Evolutionary conservation across 2,113 vertebrate genomes (phyloP).

Genomic region (Ia io): DNA sequence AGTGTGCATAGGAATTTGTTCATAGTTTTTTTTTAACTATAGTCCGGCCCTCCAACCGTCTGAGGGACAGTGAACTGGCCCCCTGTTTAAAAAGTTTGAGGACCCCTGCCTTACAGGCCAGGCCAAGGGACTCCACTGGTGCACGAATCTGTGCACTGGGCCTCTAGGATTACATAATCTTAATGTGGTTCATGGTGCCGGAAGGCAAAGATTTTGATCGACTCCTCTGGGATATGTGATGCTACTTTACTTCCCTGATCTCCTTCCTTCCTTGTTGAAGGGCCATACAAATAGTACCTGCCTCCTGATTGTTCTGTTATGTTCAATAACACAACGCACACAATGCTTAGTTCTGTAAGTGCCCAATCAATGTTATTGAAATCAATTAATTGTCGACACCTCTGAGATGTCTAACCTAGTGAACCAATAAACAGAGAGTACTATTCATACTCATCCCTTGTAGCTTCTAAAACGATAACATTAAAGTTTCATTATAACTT

Average conservation of each 20-base stretch:
- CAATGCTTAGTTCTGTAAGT: background rate
- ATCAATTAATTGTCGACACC: background rate
- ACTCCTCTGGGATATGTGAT: background rate
- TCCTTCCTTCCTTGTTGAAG: background rate
- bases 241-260: background rate
- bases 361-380: background rate
- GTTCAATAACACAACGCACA: background rate
- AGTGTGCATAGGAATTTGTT: too few species aligned
- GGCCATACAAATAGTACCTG: background rate
- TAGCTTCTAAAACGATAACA: background rate
- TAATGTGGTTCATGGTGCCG: background rate
- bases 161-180: background rate
- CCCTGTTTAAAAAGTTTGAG: too few species aligned
- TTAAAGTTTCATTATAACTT: background rate
- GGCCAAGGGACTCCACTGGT: too few species aligned
- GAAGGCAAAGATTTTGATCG: background rate
- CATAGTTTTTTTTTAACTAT: too few species aligned
- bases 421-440: background rate
- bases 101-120: too few species aligned
- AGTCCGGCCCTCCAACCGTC: too few species aligned
- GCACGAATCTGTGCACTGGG: too few species aligned
- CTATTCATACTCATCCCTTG: background rate
- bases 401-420: background rate
- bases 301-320: background rate
- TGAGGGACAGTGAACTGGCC: too few species aligned